Percentiles rank a stretch among this genome's conserved stretches.
phyloP scores from a whole-genome alignment of 2,797 vertebrate species.

The Mormyrus hasselquistii region DNA sequence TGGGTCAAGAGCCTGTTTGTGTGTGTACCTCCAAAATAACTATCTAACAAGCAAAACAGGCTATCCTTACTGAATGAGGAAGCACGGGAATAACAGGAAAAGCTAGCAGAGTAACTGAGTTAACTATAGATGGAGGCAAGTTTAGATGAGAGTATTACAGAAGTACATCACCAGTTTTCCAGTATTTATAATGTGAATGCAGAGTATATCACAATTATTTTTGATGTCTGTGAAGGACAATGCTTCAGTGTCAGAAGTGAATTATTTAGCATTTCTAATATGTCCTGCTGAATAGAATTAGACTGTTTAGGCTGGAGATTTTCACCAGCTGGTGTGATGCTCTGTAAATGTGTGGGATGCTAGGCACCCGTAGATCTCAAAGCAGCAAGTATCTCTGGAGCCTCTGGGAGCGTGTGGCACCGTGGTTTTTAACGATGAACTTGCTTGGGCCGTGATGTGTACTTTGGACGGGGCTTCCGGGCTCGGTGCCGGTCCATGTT shows the following conservation, averaged over 20 bases:
- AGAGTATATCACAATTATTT: not conserved
- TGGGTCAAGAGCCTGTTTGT: not conserved
- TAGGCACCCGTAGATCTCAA: not conserved
- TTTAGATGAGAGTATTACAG: not conserved
- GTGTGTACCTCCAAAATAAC: not conserved
- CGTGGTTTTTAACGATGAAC: not conserved
- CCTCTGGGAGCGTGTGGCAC: not conserved
- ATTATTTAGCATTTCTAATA: not conserved
- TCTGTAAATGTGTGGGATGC: not conserved
- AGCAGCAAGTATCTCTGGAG: not conserved
- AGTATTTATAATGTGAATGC: not conserved
- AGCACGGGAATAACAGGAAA: not conserved
- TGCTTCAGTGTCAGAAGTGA: conserved; percentile 3
- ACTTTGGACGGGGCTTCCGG: not conserved
- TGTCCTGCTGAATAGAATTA: not conserved
- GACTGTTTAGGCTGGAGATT: not conserved
- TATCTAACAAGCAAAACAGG: not conserved
- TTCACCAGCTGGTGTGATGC: not conserved
- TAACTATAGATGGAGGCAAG: not conserved
- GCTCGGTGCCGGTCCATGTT: not conserved
- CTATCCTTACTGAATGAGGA: not conserved
- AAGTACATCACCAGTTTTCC: not conserved
- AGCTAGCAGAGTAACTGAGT: not conserved
- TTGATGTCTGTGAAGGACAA: not conserved
- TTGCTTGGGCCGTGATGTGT: not conserved